Base-by-base conservation (phyloP, 1,140 invertebrate species). In the Zaprionus tsacasi region DNA sequence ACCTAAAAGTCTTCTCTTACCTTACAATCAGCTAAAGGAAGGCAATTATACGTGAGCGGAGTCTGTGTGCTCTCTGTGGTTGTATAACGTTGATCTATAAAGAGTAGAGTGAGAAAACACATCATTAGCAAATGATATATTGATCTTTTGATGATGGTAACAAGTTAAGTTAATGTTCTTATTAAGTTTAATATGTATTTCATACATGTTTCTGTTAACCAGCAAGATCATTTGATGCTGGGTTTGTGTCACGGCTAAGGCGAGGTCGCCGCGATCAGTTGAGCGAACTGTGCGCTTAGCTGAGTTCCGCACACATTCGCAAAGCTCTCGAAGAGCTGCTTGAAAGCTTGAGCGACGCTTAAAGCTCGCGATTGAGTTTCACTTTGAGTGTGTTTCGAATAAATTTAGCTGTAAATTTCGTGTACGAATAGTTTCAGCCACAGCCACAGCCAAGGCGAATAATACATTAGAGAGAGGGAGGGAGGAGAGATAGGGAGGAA, bases 321-420 rank as follows among this genome's bases (percentile, higher is more conserved):
- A 40, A 40, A 68, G 65, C 40, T 36, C 17, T 13, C 15, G 36
- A 36, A 48, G 50, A 43, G 38, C 25, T 30, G 12, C 55, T 15
- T 3, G 27, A 67, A 67, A 67, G 65, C 65, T 67, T 35, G 33
- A 35, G 33, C 7, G 33, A 35, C 7, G 66, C 66, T 48, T 30
- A 40, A 69, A 60, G 66, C 66, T 60, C 36, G 10, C 25, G 58
- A 55, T n/a, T 55, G 52, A 30, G 21, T n/a, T 33, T 11, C 27
- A 15, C 40, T 15, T 15, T 45, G n/a, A 17, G 7, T 45, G 40
- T 45, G 40, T 55, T 48, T 11, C 17, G 45, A 21, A 50, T 25
- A 21, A 50, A 50, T 50, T 12, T 25, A 25, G 45, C 45, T 50
- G 17, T 25, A 50, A 15, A 35, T 35, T 35, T 35, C 38, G 0